Conservation (phyloP, 2,113 vertebrate genomes). For the Panurus biarmicus region DNA sequence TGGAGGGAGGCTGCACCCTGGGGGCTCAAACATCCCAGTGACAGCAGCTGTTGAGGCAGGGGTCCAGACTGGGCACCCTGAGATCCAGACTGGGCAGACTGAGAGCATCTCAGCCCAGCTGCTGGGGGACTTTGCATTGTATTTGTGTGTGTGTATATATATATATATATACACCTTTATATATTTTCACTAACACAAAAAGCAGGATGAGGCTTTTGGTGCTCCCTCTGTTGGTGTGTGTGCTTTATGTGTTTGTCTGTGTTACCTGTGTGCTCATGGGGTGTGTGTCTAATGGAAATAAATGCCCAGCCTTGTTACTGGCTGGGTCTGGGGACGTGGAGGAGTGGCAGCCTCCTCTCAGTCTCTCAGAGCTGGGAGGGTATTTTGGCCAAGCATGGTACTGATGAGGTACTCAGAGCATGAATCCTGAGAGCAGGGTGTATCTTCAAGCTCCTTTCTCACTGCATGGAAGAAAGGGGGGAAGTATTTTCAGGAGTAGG, state of each 20-base stretch:
- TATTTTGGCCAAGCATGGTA: neutral
- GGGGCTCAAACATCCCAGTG: neutral
- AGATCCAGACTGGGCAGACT: neutral
- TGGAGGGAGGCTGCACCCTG: neutral
- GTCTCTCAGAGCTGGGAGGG: neutral
- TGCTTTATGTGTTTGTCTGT: neutral
- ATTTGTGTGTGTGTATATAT: fast-evolving
- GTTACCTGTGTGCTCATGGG: neutral
- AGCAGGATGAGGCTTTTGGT: neutral
- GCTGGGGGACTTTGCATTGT: neutral
- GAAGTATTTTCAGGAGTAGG: neutral
- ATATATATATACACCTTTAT: neutral
- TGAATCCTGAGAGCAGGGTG: neutral
- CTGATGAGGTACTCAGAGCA: neutral
- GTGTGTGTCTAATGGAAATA: neutral
- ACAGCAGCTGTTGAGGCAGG: neutral
- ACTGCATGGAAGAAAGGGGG: neutral
- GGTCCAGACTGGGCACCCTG: neutral
- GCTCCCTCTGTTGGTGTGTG: neutral
- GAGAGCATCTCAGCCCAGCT: neutral
- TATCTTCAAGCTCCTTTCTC: neutral
- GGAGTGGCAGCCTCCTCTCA: neutral
- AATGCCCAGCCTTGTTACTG: neutral
- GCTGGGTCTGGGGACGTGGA: neutral
- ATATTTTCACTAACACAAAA: neutral